Base-by-base conservation (phyloP, 2,113 vertebrate genomes). In the Pseudorasbora parva region DNA sequence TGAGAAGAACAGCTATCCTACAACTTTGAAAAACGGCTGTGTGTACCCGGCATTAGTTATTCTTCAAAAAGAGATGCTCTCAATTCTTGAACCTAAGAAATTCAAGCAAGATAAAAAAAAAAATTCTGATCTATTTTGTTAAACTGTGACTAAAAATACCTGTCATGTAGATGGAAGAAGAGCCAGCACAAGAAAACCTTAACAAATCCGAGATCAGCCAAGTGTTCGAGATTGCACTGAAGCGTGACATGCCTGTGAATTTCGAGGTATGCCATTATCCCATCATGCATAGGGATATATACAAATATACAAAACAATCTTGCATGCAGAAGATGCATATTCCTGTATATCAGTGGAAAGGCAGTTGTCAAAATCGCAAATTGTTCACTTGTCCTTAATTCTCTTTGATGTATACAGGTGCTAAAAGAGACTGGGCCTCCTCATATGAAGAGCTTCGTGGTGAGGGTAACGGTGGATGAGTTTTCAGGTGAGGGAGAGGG, bases 191-290 rank as follows among this genome's bases (percentile, higher is more conserved):
- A 92, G 97, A 99, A 92, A 99, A 99, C 93, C 96, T 98, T 85
- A 99, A 98, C 94, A 99, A 99, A 92, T 99, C 98, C 75, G 98
- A 99, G 96, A 98, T 99, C 92, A 99, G 98, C 92, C 98, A 99
- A 95, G 98, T 99, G 90, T 99, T 99, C 94, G 98, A 99, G 94
- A 97, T 98, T 93, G 97, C 98, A 92, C 96, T 99, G 89, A 99
- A 98, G 94, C 96, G 97, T 92, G 98, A 98, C 93, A 93, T 99
- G 92, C 96, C 97, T 92, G 97, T 99, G 92, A 97, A 97, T 92
- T 99, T 99, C 94, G 98, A 99, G 97, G 98, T 99, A 93, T 43
- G 74, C 27, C 14, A 12, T 3, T 45, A 82, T 78, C 75, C 56
- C 45, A 49, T 73, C 23, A 49, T 73, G 12, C n/a, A 17, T 23